Percentiles rank a stretch among this genome's conserved stretches.
Conservation (phyloP, 1,140 invertebrate species). For the Eurosta solidaginis region DNA sequence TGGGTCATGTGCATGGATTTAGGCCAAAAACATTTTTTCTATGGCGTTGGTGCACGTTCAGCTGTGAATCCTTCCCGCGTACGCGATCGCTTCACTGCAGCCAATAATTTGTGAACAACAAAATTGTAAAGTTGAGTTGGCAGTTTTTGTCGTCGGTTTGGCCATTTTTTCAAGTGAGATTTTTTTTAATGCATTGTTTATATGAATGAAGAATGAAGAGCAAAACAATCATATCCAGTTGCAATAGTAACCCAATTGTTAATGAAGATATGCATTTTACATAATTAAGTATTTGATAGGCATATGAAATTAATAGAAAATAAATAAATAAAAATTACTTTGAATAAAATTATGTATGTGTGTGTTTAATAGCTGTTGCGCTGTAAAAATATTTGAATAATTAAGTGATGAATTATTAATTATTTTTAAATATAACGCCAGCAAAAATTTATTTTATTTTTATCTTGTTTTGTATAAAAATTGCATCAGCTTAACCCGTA, state of each 20-base stretch:
- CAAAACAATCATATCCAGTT: not conserved
- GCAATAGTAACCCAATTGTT: not conserved
- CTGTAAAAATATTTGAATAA: not conserved
- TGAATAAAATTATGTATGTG: not conserved
- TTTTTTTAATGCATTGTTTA: not conserved
- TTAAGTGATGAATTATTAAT: not conserved
- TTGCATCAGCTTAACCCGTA: no score
- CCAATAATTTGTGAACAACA: not conserved
- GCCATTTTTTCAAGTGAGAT: not conserved
- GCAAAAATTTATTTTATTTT: no score
- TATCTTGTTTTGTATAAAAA: no score
- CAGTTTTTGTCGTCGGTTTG: not conserved
- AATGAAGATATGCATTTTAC: not conserved
- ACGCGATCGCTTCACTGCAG: constrained; percentile 65
- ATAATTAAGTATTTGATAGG: not conserved
- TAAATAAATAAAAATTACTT: not conserved
- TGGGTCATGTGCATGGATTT: not conserved
- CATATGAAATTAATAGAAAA: constrained; percentile 16
- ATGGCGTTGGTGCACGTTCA: constrained; percentile 58
- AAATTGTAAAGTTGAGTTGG: not conserved
- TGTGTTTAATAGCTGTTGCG: not conserved
- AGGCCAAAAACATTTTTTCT: constrained; percentile 30
- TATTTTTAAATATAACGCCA: no score
- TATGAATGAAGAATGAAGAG: not conserved
- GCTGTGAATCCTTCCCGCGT: constrained; percentile 64